Base-by-base conservation (phyloP, 30 jellyfish, hydroid and myxozoan species). In the Cassiopea andromeda region DNA sequence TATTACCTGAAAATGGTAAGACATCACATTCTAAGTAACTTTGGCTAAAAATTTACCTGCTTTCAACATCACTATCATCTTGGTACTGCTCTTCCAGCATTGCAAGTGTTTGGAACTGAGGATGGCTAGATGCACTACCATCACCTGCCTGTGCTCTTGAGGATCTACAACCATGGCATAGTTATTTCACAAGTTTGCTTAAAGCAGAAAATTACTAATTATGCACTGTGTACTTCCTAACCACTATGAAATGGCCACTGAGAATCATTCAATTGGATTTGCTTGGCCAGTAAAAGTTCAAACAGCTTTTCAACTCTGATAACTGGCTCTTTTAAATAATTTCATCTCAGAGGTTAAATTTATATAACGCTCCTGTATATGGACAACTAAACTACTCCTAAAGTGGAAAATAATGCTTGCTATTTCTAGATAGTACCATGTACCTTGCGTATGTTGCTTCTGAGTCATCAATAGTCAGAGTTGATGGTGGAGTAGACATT, bases 401-500 rank as follows among this genome's bases (percentile, higher is more conserved):
- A 27, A 27, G 38, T 27, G 38, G 38, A 27, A 27, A 27, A 27
- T 27, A 27, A 27, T 27, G 38, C 38, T 27, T 27, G 38, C 64
- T 3, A 54, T 54, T 54, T 54, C 7, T 10, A 6, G 12, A 54
- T 3, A 54, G 7, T 3, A 54, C 10, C 10, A 54, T 82, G 64
- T 60, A 91, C 97, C 97, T 91, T 0, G 94, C 80, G 70, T 90
- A 94, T 10, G 92, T 45, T 48, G 90, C 69, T n/a, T 94, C 83
- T 9, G 97, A 69, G 48, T 96, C 93, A 80, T 96, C 99, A 57
- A 96, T 92, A 1, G 99, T 96, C 61, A 96, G 60, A 17, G 94
- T 94, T n/a, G 97, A 90, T 7, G 99, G 99, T 38, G 99, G 99
- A 15, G 99, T 87, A 1, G 86, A 96, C 99, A 96, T 96, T 7